Conservation (phyloP, 2,888 invertebrate species). For the Gnatocerus cornutus region DNA sequence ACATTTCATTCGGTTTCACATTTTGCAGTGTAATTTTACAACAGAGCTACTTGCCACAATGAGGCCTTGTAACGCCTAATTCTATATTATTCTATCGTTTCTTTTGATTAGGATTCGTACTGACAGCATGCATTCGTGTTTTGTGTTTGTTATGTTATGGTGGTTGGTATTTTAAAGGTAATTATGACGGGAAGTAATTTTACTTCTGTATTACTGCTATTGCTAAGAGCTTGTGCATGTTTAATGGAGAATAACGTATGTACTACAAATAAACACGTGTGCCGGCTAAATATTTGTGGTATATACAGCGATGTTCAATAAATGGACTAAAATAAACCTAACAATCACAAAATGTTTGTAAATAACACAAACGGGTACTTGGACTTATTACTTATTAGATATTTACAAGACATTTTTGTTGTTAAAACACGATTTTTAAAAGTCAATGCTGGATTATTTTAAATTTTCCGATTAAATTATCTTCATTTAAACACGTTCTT, state of each 20-base stretch:
- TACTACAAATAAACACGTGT: slow-evolving; percentile 28
- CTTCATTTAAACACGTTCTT: slow-evolving; percentile 43
- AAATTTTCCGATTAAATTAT: slow-evolving; percentile 45
- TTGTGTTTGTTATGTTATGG: slow-evolving; percentile 55
- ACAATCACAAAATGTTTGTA: slow-evolving; percentile 24
- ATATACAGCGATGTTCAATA: slow-evolving; percentile 14
- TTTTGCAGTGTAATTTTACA: not conserved
- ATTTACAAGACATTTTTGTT: slow-evolving; percentile 28
- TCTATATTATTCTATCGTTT: slow-evolving; percentile 27
- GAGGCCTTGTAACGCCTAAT: slow-evolving; percentile 37
- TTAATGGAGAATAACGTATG: slow-evolving; percentile 51
- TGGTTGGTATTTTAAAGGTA: slow-evolving; percentile 57
- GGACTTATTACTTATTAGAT: slow-evolving; percentile 2
- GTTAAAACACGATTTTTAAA: slow-evolving; percentile 20
- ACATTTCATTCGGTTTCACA: not conserved
- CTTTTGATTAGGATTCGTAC: slow-evolving; percentile 50
- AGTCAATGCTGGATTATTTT: slow-evolving; percentile 35
- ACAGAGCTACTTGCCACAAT: slow-evolving; percentile 21
- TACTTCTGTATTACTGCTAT: slow-evolving; percentile 61
- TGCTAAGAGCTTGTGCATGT: slow-evolving; percentile 61
- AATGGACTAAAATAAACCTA: slow-evolving; percentile 13
- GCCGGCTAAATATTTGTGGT: slow-evolving; percentile 25
- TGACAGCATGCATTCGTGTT: slow-evolving; percentile 56
- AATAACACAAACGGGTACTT: not conserved
- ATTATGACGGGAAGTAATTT: slow-evolving; percentile 47